Evolutionary conservation across 2,888 invertebrate genomes (phyloP), one percentile per base, ranked within the genome.

Genomic region (Dolomedes plantarius): DNA sequence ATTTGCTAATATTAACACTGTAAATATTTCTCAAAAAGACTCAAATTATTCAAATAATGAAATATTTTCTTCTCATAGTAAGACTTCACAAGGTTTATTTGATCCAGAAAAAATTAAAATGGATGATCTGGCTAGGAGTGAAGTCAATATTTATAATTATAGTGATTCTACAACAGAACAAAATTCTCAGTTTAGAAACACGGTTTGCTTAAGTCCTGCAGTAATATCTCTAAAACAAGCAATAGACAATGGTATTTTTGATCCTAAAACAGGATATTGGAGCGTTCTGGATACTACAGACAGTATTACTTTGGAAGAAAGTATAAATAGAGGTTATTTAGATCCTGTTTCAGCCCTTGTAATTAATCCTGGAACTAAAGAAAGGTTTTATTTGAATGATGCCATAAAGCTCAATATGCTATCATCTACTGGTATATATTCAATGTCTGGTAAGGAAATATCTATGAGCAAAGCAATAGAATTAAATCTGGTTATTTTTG

Each of bases 281-380:
- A 94, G 94, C 19, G 95, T 98, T 88, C 96, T 96, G 0, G 95
- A 95, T 16, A 96, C 97, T 6, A 97, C 97, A 91, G 93, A 96
- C 89, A 92, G 95, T 77, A 94, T 97, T 65, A 95, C 95, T 86
- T 95, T 98, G 89, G 95, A 96, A 91, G 97, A 98, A 91, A 96
- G 98, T 89, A 93, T 98, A 64, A 94, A 95, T 90, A 93, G 96
- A 86, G 94, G 95, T 90, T 94, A 98, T 89, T 93, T 99, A 78
- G 97, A 98, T 91, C 95, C 91, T 50, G 89, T 90, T 77, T 90
- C 89, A 77, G 96, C 96, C 16, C 92, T 94, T 75, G 96, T 98
- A 0, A 91, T 96, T 32, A 96, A 98, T 91, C 95, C 95, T 0
- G 94, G 93, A 89, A 94, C 94, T 81, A 94, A 95, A 90, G 94